phyloP scores from a whole-genome alignment of 2,888 invertebrate species.

The Drosophila sordidapex region DNA sequence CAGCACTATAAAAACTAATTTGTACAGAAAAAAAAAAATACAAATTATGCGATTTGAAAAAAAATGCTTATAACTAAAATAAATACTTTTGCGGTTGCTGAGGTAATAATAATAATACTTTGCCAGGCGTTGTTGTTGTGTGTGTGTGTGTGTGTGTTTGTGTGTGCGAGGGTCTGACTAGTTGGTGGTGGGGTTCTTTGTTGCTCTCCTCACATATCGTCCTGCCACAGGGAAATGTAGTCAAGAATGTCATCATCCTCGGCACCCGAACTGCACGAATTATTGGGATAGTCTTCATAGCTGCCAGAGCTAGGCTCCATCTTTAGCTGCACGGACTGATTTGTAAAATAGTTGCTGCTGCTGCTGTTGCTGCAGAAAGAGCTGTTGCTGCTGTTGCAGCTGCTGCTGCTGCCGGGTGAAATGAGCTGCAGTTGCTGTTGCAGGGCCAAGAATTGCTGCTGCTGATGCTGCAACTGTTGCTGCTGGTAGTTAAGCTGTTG shows the following conservation, averaged over 20 bases:
- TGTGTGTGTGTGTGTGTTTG: slow-evolving; percentile 36
- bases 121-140: slow-evolving; percentile 49
- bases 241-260: slow-evolving; percentile 96
- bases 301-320: slow-evolving; percentile 81
- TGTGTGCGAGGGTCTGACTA: slow-evolving; percentile 39
- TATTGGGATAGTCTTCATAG: slow-evolving; percentile 89
- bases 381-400: slow-evolving; percentile 34
- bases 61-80: slow-evolving; percentile 56
- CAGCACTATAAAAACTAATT: slow-evolving; percentile 60
- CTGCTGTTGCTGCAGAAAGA: slow-evolving; percentile 27
- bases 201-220: slow-evolving; percentile 67
- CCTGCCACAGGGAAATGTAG: slow-evolving; percentile 84
- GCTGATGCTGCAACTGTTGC: slow-evolving; percentile 44
- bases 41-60: slow-evolving; percentile 24
- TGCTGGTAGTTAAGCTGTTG: slow-evolving; percentile 47
- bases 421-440: slow-evolving; percentile 59
- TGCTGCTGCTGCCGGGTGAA: slow-evolving; percentile 38
- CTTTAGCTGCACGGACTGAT: slow-evolving; percentile 55
- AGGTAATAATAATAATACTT: slow-evolving; percentile 71
- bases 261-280: slow-evolving; percentile 86
- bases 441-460: slow-evolving; percentile 45
- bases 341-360: slow-evolving; percentile 29
- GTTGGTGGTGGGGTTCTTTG: slow-evolving; percentile 16
- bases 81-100: slow-evolving; percentile 70
- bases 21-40: slow-evolving; percentile 55